A percentile compares a stretch with the other conserved stretches of the same genome.
Conservation (phyloP, 2,797 vertebrate species). For the Toxotes lorentzi region DNA sequence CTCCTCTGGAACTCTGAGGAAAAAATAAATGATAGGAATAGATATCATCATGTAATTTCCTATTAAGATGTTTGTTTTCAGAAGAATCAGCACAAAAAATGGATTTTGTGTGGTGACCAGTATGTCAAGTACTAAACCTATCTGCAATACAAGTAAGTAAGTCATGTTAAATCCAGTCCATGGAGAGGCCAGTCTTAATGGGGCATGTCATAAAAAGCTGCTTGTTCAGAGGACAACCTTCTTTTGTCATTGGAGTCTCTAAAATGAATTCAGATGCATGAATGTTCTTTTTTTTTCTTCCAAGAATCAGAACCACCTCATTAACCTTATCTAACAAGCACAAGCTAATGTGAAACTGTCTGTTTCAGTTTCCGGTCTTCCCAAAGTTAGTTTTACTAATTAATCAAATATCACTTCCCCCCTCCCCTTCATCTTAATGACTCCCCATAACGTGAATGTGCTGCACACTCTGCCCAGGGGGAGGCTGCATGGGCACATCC, state of each 20-base stretch:
- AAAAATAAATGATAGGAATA: slow-evolving; percentile 18
- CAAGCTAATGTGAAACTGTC: slow-evolving; percentile 76
- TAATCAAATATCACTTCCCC: slow-evolving; percentile 73
- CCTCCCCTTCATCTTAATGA: slow-evolving; percentile 67
- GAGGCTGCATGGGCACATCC: slow-evolving; percentile 46
- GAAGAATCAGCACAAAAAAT: neutral
- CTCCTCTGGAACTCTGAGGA: slow-evolving; percentile 53
- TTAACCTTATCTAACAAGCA: slow-evolving; percentile 81
- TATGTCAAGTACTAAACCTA: neutral
- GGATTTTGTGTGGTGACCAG: neutral
- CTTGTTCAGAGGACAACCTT: slow-evolving; percentile 57
- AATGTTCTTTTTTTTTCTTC: slow-evolving; percentile 48
- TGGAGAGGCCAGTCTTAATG: slow-evolving; percentile 26
- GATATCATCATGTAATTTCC: slow-evolving; percentile 10
- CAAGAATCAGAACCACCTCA: slow-evolving; percentile 71
- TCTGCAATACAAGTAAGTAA: neutral
- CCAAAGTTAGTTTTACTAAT: slow-evolving; percentile 81
- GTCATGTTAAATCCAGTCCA: slow-evolving; percentile 19
- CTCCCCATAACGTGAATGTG: slow-evolving; percentile 62
- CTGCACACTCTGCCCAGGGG: slow-evolving; percentile 39
- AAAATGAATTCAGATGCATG: slow-evolving; percentile 60
- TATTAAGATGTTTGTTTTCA: slow-evolving; percentile 15
- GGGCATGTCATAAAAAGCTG: slow-evolving; percentile 24
- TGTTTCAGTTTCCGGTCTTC: slow-evolving; percentile 68
- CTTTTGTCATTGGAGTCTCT: slow-evolving; percentile 45